A percentile compares a stretch with the other conserved stretches of the same genome.
Conservation (phyloP, 2,888 invertebrate genomes). For the Eilema sororculum region DNA sequence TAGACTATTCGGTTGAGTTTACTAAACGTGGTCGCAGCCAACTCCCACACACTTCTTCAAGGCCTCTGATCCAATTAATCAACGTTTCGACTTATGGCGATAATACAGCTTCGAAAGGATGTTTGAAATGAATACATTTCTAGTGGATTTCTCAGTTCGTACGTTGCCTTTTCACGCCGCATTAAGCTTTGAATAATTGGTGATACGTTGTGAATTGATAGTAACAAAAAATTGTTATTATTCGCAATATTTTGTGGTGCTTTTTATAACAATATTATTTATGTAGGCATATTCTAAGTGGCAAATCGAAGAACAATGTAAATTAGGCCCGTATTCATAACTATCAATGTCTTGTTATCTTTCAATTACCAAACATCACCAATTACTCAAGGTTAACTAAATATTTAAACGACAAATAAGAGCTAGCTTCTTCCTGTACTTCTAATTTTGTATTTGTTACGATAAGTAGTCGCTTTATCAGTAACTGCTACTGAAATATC, state of each 20-base stretch:
- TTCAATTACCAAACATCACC: constrained; percentile 31
- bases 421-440: constrained; percentile 19
- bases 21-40: constrained; percentile 67
- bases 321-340: constrained; percentile 29
- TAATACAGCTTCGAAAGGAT: constrained; percentile 51
- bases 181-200: constrained; percentile 44
- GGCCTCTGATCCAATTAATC: constrained; percentile 68
- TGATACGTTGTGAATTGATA: constrained; percentile 32
- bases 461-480: constrained; percentile 41
- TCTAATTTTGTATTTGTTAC: constrained; percentile 31
- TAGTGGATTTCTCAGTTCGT: constrained; percentile 38
- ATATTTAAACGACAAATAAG: constrained; percentile 31
- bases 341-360: constrained; percentile 31
- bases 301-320: constrained; percentile 25
- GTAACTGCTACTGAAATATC: constrained; percentile 30
- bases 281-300: constrained; percentile 16
- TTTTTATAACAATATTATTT: background rate
- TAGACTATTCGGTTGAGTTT: constrained; percentile 54
- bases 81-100: constrained; percentile 59
- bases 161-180: constrained; percentile 37
- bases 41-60: constrained; percentile 67
- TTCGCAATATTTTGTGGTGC: constrained; percentile 29
- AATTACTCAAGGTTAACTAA: constrained; percentile 46
- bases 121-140: constrained; percentile 38
- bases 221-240: constrained; percentile 27